Evolutionary conservation across 2,797 vertebrate genomes (phyloP).

Genomic region (Premnoplex brunnescens): DNA sequence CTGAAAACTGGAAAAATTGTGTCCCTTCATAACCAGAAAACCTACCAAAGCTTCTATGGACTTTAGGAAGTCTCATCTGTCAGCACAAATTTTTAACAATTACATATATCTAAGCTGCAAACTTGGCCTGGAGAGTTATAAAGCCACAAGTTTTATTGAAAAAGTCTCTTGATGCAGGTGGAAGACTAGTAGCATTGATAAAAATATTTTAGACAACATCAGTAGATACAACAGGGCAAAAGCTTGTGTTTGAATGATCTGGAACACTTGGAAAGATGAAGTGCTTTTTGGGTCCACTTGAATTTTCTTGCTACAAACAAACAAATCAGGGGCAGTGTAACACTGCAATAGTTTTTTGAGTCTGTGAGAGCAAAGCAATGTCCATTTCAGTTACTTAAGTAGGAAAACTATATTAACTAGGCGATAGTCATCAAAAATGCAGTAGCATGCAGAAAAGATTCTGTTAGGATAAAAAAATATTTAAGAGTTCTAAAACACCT

Average conservation of each 20-base stretch:
- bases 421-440: neutral
- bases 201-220: neutral
- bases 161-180: neutral
- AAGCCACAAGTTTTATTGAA: neutral
- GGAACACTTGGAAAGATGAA: neutral
- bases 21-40: neutral
- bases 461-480: neutral
- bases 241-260: neutral
- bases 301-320: neutral
- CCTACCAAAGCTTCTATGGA: neutral
- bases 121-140: neutral
- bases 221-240: neutral
- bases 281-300: neutral
- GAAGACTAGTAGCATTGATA: neutral
- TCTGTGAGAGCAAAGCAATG: neutral
- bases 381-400: neutral
- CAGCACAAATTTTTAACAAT: neutral
- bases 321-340: neutral
- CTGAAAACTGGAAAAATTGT: neutral
- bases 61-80: neutral
- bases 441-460: neutral
- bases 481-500: neutral
- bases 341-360: neutral
- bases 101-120: neutral
- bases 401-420: neutral